phyloP scores from a whole-genome alignment of 2,797 vertebrate genomes.

The Delichon dasypus region DNA sequence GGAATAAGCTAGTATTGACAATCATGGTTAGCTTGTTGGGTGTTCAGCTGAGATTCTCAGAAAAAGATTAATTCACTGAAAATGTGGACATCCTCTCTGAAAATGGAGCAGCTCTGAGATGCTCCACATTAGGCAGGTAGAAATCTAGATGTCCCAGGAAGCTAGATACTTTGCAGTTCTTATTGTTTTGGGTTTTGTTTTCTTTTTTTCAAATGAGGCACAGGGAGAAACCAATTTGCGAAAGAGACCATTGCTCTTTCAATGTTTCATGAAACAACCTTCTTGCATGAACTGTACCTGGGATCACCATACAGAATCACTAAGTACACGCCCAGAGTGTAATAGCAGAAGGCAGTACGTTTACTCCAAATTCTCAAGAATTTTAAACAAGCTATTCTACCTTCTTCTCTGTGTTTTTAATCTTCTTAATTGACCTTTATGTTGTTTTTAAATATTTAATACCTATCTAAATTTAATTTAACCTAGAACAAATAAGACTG shows the following conservation, averaged over 20 bases:
- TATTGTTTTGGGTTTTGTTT: background rate
- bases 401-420: background rate
- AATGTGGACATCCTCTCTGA: background rate
- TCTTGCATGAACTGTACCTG: background rate
- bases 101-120: background rate
- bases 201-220: background rate
- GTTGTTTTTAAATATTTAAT: slow-evolving; percentile 27
- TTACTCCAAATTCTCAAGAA: background rate
- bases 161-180: background rate
- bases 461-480: slow-evolving; percentile 43
- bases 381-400: background rate
- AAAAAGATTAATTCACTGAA: background rate
- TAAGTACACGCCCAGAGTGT: background rate
- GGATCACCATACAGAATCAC: background rate
- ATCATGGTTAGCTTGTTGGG: background rate
- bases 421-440: background rate
- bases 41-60: background rate
- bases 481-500: slow-evolving; percentile 47
- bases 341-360: background rate
- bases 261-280: background rate
- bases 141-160: background rate
- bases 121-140: background rate
- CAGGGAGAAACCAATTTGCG: background rate
- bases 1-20: background rate
- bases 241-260: background rate